Conservation (phyloP, 2,888 invertebrate species). For the Latrodectus hesperus region DNA sequence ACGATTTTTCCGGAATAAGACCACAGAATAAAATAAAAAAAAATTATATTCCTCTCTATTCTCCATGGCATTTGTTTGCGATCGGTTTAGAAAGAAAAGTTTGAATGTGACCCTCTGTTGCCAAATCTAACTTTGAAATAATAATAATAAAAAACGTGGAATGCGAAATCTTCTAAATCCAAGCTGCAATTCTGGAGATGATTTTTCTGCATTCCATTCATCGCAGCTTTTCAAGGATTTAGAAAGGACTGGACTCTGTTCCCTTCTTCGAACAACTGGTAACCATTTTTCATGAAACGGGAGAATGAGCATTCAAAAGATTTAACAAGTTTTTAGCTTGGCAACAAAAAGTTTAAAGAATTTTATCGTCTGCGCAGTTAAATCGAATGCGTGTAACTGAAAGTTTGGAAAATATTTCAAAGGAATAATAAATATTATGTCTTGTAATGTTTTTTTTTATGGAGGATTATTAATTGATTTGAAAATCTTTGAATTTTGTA, state of each 20-base stretch:
- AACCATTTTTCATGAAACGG: conserved; percentile 12
- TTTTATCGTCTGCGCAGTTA: conserved; percentile 15
- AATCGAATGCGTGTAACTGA: background rate
- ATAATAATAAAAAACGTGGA: conserved; percentile 8
- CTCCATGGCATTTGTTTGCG: conserved; percentile 49
- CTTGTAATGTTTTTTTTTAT: no score
- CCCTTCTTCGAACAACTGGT: background rate
- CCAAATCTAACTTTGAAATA: conserved; percentile 36
- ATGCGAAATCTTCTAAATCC: conserved; percentile 28
- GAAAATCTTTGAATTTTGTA: no score
- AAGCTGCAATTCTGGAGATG: background rate
- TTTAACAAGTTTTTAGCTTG: conserved; percentile 32
- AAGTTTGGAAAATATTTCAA: no score
- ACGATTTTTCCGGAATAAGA: conserved; percentile 10
- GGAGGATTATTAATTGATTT: no score
- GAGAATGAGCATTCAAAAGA: conserved; percentile 10
- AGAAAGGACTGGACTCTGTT: conserved; percentile 20
- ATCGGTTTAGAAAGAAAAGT: conserved; percentile 28
- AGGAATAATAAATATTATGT: no score
- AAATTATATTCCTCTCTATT: conserved; percentile 32
- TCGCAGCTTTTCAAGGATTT: conserved; percentile 18
- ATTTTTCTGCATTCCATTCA: conserved; percentile 7
- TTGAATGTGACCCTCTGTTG: conserved; percentile 19
- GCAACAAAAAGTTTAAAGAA: conserved; percentile 12
- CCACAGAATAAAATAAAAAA: conserved; percentile 8